Percentiles rank a stretch among this genome's conserved stretches.
These are phyloP conservation scores for Sebastes umbrosus DNA, from an alignment of 2,797 vertebrate genomes.

Conservation along the genomic window DNA sequence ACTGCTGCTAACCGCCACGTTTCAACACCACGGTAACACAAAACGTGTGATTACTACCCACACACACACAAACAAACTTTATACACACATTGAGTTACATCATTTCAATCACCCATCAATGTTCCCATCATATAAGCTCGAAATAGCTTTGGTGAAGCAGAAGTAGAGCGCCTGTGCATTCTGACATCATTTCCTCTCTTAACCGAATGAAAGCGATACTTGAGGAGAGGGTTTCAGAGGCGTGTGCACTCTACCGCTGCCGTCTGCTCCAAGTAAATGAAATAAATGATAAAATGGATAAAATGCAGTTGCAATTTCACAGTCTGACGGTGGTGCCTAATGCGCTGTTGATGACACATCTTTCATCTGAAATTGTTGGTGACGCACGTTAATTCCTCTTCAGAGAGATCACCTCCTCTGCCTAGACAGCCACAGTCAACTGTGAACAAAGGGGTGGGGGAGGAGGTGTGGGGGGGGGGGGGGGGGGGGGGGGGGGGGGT, in stretches of 20 bases:
- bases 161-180: constrained; percentile 5
- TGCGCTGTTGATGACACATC: constrained; percentile 25
- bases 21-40: constrained; percentile 24
- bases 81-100: neutral
- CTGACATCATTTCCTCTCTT: constrained; percentile 34
- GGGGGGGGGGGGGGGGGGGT: neutral
- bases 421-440: neutral
- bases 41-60: constrained; percentile 2
- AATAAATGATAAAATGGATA: neutral
- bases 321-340: neutral
- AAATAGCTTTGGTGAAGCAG: constrained; percentile 27
- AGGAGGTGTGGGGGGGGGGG: rapidly evolving
- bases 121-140: neutral
- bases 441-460: neutral
- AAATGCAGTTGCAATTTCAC: neutral
- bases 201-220: neutral
- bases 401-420: constrained; percentile 7
- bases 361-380: neutral
- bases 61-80: neutral
- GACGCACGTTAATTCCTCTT: neutral
- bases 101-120: neutral
- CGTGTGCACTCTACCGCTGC: neutral
- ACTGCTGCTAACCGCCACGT: constrained; percentile 38
- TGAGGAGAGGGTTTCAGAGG: neutral
- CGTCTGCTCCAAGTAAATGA: neutral